Evolutionary conservation across 2,113 vertebrate species (phyloP), one percentile per base, ranked within the genome.

Genomic region (Melospiza georgiana): DNA sequence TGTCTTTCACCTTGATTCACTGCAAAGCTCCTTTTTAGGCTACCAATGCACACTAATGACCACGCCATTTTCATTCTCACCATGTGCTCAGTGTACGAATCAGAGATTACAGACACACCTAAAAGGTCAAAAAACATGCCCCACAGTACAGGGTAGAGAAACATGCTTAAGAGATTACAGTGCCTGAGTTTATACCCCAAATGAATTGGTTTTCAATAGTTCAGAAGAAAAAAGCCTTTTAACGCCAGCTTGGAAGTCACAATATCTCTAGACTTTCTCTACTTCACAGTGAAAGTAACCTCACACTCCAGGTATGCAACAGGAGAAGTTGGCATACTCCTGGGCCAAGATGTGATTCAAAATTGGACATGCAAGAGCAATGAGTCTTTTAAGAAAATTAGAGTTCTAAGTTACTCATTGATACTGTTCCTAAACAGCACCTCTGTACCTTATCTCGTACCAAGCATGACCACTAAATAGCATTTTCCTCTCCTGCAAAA

Each of bases 111-210:
- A 76, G 13, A 73, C 12, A 72, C 10, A 66, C 7, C 28, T 23
- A 31, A 37, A 62, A 8, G 3, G 31, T 10, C 17, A 74, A 69
- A 69, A 87, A 35, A 1, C 0, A 0, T 2, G 0, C 3, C 19
- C 12, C 23, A 13, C 0, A 0, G 13, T 31, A 57, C 0, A 5
- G 80, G 43, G 15, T 69, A 83, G 8, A 81, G 22, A 65, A 83
- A 44, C 0, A 22, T 3, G 11, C 12, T 30, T 10, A 68, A 23
- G 14, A 69, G 14, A 71, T 61, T 35, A 79, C 9, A 59, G 2
- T 25, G 27, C 30, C 21, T 21, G 16, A 63, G 20, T 10, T 72
- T 57, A 59, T 62, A 68, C 6, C 12, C 35, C 12, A 63, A 39
- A 35, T 65, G 6, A 77, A 82, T 15, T 37, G 2, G 6, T n/a